These are phyloP conservation scores for Elysia chlorotica DNA, from an alignment of 1,140 invertebrate species.

Conservation along the genomic window DNA sequence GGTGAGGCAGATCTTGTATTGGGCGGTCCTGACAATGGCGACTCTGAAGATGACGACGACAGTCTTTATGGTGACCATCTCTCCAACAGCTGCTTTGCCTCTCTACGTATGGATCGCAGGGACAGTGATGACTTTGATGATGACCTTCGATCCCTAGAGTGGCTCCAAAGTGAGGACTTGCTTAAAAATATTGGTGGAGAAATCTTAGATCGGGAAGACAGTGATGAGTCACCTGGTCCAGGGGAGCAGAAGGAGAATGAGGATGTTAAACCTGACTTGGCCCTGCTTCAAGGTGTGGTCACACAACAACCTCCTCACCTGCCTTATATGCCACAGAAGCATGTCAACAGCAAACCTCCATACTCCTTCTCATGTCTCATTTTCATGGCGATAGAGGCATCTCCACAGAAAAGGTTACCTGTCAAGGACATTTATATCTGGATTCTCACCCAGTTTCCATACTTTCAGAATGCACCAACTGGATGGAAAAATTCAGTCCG, in stretches of 20 bases:
- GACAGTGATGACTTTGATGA: constrained; percentile 69
- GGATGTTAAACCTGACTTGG: constrained; percentile 23
- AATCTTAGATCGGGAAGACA: constrained; percentile 33
- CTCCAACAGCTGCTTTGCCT: constrained; percentile 58
- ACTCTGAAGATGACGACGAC: constrained; percentile 40
- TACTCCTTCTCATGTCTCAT: constrained; percentile 95
- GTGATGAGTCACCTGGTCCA: too few relatives aligned
- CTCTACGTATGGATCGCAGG: constrained; percentile 55
- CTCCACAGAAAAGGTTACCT: constrained; percentile 82
- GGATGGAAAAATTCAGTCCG: constrained; percentile 69
- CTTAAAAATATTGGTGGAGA: constrained; percentile 69
- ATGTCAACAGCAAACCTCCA: constrained; percentile 87
- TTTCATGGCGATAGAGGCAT: constrained; percentile 96
- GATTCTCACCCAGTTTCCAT: constrained; percentile 62
- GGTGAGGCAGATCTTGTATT: constrained; percentile 34
- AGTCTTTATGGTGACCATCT: constrained; percentile 47
- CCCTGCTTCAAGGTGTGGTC: constrained; percentile 29
- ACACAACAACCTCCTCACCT: constrained; percentile 54
- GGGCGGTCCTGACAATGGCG: constrained; percentile 21
- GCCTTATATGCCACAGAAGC: constrained; percentile 69
- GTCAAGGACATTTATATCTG: constrained; percentile 73
- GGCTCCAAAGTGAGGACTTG: constrained; percentile 89
- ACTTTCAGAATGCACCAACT: constrained; percentile 62
- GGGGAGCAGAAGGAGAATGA: constrained; percentile 51
- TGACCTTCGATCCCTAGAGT: constrained; percentile 85